Conservation (phyloP, 2,797 vertebrate species). For the Scarus forsteni region DNA sequence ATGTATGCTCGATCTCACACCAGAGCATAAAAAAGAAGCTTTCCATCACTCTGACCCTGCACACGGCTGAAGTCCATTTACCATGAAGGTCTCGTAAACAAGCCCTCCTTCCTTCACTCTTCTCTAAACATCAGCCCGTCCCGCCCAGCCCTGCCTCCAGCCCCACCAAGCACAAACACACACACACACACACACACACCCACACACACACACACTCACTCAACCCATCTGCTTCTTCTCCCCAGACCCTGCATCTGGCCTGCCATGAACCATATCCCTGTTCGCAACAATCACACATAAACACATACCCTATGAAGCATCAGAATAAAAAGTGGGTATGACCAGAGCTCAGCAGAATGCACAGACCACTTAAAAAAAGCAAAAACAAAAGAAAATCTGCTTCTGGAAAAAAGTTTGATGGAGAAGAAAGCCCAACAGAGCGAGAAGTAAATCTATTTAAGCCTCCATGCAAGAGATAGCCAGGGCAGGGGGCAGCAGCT, state of each 20-base stretch:
- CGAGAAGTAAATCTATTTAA: constrained; percentile 23
- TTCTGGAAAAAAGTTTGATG: constrained; percentile 22
- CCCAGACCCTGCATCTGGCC: constrained; percentile 68
- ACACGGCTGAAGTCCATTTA: constrained; percentile 42
- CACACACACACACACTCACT: constrained; percentile 19
- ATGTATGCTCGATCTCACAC: neutral
- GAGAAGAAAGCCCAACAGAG: constrained; percentile 17
- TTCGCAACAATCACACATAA: constrained; percentile 35
- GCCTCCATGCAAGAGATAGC: no score
- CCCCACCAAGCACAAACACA: constrained; percentile 24
- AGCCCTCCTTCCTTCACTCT: constrained; percentile 45
- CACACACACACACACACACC: constrained; percentile 22
- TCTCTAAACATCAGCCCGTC: constrained; percentile 73
- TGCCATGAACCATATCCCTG: constrained; percentile 64
- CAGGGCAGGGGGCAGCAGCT: no score
- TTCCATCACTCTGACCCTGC: constrained; percentile 58
- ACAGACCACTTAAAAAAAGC: constrained; percentile 29
- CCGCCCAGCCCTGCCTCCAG: constrained; percentile 43
- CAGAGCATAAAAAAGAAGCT: constrained; percentile 37
- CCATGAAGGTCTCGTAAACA: constrained; percentile 63
- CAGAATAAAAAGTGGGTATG: constrained; percentile 35
- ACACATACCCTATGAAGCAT: constrained; percentile 19
- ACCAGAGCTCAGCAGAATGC: constrained; percentile 48
- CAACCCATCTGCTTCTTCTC: constrained; percentile 73
- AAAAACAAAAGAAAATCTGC: constrained; percentile 46